Percentiles rank a stretch among this genome's conserved stretches.
Evolutionary conservation across 2,113 vertebrate species (phyloP).

Genomic region (Hiodon tergisus): DNA sequence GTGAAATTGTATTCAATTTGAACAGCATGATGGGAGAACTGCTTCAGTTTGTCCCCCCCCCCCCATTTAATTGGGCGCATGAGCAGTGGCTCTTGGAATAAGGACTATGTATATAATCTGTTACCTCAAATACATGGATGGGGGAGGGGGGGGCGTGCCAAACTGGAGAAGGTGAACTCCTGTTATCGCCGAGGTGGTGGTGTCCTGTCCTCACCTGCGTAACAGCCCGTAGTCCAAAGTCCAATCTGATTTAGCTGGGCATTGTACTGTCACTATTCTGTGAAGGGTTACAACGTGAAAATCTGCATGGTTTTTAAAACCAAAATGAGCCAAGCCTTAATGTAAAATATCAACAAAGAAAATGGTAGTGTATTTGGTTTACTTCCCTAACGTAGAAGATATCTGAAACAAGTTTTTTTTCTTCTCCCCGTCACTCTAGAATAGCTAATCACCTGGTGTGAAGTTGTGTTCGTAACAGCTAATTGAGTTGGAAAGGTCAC

Average conservation of each 20-base stretch:
- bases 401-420: too few species aligned
- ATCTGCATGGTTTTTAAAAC: background rate
- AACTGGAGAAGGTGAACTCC: background rate
- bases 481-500: too few species aligned
- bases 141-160: too few species aligned
- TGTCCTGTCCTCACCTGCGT: background rate
- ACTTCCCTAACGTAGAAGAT: too few species aligned
- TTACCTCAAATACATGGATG: constrained; percentile 1
- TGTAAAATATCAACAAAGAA: background rate
- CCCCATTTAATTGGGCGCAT: background rate
- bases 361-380: background rate
- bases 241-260: background rate
- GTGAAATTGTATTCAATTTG: too few species aligned
- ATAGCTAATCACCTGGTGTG: background rate
- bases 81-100: background rate
- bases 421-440: background rate
- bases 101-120: background rate
- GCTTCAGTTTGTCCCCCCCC: background rate
- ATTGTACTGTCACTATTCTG: constrained; percentile 2
- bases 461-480: too few species aligned
- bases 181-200: background rate
- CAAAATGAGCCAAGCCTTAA: constrained; percentile 5
- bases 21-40: too few species aligned
- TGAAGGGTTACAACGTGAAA: background rate
- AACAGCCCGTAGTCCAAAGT: constrained; percentile 10